Evolutionary conservation across 2,797 vertebrate genomes (phyloP).

Genomic region (Rhinoraja longicauda): DNA sequence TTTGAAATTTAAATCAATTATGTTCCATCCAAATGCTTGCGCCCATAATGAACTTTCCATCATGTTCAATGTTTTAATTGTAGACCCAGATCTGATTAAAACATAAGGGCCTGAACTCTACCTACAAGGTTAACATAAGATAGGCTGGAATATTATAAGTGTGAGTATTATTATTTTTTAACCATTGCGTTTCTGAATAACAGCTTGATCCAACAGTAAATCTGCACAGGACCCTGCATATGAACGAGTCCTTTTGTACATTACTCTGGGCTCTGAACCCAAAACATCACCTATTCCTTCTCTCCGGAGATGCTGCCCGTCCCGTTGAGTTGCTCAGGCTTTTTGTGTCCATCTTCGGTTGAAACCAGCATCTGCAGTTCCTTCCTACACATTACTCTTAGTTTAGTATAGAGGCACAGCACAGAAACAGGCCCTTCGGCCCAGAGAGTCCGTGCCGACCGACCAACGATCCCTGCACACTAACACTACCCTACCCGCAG

Average conservation of each 20-base stretch:
- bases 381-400: too few relatives aligned
- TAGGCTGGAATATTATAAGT: not conserved
- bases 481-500: too few relatives aligned
- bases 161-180: slow-evolving; percentile 5
- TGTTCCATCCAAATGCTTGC: slow-evolving; percentile 13
- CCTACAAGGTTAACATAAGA: not conserved
- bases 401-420: too few relatives aligned
- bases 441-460: too few relatives aligned
- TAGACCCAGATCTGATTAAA: slow-evolving; percentile 14
- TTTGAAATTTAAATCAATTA: slow-evolving; percentile 24
- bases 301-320: too few relatives aligned
- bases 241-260: not conserved
- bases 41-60: slow-evolving; percentile 11
- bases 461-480: too few relatives aligned
- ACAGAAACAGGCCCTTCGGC: too few relatives aligned
- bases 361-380: too few relatives aligned
- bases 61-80: not conserved
- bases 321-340: too few relatives aligned
- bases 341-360: too few relatives aligned
- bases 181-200: not conserved
- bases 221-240: not conserved
- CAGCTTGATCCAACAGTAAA: not conserved
- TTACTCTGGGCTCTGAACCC: not conserved
- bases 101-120: not conserved
- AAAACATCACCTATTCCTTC: too few relatives aligned